Evolutionary conservation across 2,113 vertebrate species (phyloP).

Genomic region (Sinocyclocheilus grahami): DNA sequence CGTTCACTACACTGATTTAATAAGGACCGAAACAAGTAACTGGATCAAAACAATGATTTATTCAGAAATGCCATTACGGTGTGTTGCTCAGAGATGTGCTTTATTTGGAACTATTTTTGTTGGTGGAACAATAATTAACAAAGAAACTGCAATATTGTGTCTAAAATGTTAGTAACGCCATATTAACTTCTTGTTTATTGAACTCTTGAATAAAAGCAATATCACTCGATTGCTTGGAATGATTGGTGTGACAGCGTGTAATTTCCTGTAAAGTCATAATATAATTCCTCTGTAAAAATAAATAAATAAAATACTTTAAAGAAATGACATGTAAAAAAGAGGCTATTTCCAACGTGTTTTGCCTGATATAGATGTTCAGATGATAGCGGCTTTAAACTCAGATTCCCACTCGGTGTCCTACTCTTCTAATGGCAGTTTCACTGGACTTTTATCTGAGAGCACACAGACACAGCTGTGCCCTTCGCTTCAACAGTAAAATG

Average conservation of each 20-base stretch:
- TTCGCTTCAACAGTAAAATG: slow-evolving; percentile 26
- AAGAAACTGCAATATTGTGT: no score
- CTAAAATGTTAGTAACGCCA: no score
- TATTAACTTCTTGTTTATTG: no score
- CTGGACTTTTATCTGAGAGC: slow-evolving; percentile 9
- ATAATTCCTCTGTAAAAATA: background rate
- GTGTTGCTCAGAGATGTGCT: background rate
- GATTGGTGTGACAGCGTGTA: no score
- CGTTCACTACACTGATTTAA: background rate
- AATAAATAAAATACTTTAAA: background rate
- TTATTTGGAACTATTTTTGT: background rate
- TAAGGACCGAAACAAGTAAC: background rate
- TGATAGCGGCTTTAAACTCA: background rate
- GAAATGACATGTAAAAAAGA: background rate
- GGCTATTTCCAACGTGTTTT: background rate
- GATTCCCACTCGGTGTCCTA: background rate
- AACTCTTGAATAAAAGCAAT: no score
- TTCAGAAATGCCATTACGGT: background rate
- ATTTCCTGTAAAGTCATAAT: background rate
- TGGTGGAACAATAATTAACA: no score
- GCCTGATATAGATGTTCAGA: background rate
- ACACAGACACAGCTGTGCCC: slow-evolving; percentile 25
- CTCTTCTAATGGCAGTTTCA: background rate
- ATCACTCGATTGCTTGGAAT: no score
- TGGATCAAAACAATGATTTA: background rate